These are phyloP conservation scores for Bucorvus abyssinicus DNA, from an alignment of 2,797 vertebrate genomes.

Conservation along the genomic window DNA sequence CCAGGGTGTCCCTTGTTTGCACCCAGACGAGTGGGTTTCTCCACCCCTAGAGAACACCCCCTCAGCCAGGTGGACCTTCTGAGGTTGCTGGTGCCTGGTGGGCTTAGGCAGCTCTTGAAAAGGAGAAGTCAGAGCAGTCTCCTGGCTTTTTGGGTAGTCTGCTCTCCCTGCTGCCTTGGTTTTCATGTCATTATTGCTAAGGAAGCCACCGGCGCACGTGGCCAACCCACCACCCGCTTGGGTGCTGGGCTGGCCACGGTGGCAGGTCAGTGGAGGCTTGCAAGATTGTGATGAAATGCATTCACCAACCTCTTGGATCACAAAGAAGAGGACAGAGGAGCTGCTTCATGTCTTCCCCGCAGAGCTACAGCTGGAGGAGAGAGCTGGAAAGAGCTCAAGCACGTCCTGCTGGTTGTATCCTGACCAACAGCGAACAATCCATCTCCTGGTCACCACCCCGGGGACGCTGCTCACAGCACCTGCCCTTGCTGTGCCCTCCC, in stretches of 20 bases:
- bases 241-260: neutral
- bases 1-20: accelerated
- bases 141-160: neutral
- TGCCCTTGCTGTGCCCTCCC: neutral
- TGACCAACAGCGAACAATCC: accelerated
- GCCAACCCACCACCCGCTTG: neutral
- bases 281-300: neutral
- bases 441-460: neutral
- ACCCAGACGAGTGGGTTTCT: neutral
- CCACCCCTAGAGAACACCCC: neutral
- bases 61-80: accelerated
- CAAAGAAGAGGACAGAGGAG: neutral
- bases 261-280: accelerated
- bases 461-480: neutral
- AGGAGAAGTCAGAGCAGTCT: no score
- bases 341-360: neutral
- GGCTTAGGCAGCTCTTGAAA: no score
- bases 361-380: neutral
- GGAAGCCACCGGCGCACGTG: neutral
- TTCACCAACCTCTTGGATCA: neutral
- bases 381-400: neutral
- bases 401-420: neutral
- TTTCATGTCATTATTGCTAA: neutral
- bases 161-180: neutral
- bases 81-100: no score